phyloP scores from a whole-genome alignment of 2,113 vertebrate species.

The Gavialis gangeticus region DNA sequence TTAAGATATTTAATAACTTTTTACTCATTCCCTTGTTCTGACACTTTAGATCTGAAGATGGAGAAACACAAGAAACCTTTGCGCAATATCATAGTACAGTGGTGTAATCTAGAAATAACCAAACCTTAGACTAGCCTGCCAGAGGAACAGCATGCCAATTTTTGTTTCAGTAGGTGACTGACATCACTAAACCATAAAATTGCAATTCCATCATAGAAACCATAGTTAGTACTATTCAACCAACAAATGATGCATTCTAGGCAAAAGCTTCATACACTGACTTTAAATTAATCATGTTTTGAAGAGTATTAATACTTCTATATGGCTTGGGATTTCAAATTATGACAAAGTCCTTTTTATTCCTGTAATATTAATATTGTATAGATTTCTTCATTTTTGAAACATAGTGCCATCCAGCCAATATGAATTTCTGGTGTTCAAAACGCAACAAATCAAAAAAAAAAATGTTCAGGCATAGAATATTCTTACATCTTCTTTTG shows the following conservation, averaged over 20 bases:
- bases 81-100: no score
- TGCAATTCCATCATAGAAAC: background rate
- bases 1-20: no score
- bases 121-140: background rate
- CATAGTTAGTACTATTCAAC: background rate
- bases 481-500: background rate
- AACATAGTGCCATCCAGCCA: background rate
- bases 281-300: background rate
- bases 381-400: background rate
- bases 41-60: background rate
- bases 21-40: background rate
- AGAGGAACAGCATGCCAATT: background rate
- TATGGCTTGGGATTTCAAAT: background rate
- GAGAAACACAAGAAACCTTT: no score
- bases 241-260: background rate
- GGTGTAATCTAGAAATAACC: background rate
- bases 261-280: background rate
- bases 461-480: background rate
- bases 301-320: background rate
- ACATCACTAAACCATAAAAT: constrained; percentile 37
- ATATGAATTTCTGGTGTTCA: background rate
- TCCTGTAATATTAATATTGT: background rate
- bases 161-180: constrained; percentile 6
- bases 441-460: background rate
- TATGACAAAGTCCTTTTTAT: background rate